Conservation (phyloP, 2,888 invertebrate genomes). For the Eilema griseolum region DNA sequence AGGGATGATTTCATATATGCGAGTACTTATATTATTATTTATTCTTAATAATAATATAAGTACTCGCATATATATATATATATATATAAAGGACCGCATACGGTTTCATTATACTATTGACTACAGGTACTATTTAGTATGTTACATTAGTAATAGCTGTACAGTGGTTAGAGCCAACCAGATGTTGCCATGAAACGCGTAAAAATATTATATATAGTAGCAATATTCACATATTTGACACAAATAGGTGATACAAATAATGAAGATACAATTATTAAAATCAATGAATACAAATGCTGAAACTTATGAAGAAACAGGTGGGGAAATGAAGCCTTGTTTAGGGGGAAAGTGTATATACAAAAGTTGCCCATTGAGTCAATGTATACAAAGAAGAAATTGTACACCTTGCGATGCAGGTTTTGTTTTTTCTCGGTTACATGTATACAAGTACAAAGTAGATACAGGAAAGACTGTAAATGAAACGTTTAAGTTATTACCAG, state of each 20-base stretch:
- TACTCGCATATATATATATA: no score
- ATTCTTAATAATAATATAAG: no score
- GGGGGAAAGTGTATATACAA: conserved; percentile 11
- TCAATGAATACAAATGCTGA: neutral
- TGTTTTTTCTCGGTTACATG: conserved; percentile 4
- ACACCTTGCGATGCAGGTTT: neutral
- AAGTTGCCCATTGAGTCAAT: conserved; percentile 17
- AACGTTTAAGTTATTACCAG: neutral
- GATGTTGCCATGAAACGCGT: conserved; percentile 5
- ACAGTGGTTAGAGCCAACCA: conserved; percentile 1
- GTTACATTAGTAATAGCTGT: neutral
- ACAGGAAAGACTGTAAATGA: conserved; percentile 3
- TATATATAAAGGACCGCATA: no score
- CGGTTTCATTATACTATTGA: neutral
- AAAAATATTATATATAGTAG: neutral
- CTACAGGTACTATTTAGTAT: neutral
- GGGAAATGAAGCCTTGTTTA: neutral
- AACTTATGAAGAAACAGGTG: neutral
- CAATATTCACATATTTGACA: neutral
- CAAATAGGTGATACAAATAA: conserved; percentile 3
- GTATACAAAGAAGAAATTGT: neutral
- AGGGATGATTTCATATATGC: neutral
- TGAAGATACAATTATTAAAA: neutral
- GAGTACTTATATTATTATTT: neutral
- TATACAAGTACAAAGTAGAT: conserved; percentile 9